Evolutionary conservation across 2,888 invertebrate species (phyloP).

Genomic region (Tethea ocularis): DNA sequence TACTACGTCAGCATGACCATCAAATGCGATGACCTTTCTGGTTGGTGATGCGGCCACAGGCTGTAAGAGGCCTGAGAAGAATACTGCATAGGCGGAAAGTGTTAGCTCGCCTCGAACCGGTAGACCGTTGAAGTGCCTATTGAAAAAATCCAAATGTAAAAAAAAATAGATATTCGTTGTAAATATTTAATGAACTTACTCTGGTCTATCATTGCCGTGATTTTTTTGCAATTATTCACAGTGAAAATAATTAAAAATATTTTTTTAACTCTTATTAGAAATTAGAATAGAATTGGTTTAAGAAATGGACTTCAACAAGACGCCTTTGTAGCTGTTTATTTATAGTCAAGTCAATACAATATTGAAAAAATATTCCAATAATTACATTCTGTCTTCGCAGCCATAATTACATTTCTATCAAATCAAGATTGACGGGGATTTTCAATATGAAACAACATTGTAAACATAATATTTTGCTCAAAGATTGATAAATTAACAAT

Average conservation of each 20-base stretch:
- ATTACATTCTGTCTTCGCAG: conserved; percentile 5
- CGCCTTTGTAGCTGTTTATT: background rate
- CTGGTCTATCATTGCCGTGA: no score
- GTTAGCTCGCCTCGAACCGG: conserved; percentile 94
- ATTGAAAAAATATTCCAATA: background rate
- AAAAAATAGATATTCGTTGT: no score
- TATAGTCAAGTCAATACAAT: no score
- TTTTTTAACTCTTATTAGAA: no score
- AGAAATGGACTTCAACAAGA: background rate
- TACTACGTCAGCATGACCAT: conserved; percentile 87
- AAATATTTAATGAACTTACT: no score
- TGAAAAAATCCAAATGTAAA: conserved; percentile 1
- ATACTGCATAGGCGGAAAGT: conserved; percentile 92
- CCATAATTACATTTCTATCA: conserved; percentile 47
- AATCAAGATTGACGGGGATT: conserved; percentile 48
- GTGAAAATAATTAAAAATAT: no score
- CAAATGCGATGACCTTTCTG: conserved; percentile 87
- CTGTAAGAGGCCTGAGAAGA: conserved; percentile 90
- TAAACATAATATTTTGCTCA: conserved; percentile 39
- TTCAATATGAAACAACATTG: conserved; percentile 45
- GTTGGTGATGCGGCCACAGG: conserved; percentile 89
- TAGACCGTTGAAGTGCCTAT: conserved; percentile 92
- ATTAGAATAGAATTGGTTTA: background rate
- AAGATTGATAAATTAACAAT: conserved; percentile 24
- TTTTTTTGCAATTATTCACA: background rate